Base-by-base conservation (phyloP, 2,797 vertebrate genomes). In the Oreochromis mossambicus region DNA sequence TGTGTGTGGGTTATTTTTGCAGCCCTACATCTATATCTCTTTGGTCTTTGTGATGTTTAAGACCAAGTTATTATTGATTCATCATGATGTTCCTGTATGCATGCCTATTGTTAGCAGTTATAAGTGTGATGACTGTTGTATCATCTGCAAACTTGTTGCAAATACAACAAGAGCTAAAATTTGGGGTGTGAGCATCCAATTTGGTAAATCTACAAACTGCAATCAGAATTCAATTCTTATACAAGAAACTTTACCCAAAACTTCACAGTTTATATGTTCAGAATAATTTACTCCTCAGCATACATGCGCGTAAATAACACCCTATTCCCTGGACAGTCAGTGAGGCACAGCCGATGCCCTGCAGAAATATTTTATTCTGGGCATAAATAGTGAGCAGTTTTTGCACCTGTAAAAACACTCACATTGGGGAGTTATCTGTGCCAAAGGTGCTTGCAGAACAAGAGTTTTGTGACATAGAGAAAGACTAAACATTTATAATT, bases 401-500 rank as follows among this genome's bases (percentile, higher is more conserved):
- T 68, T 78, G 41, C 34, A 78, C 32, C 14, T 83, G 61, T 75
- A 36, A 76, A 75, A 78, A 51, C 17, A 29, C 55, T 75, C 50
- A 7, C 50, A 26, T 54, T 41, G 21, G 38, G 34, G 26, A 50
- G 46, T 81, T 79, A 32, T 88, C 36, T 11, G n/a, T 58, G 46
- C 82, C 77, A 70, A 34, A 52, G 13, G n/a, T 84, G 70, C 52
- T 79, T 51, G 34, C 78, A 68, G 82, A 77, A 85, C 68, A 58
- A 17, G 19, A 77, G 80, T 85, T 51, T 78, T 76, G 84, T 81
- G 54, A 79, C 82, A 58, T 29, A 76, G 77, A 52, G 70, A 52
- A 24, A 73, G 63, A 79, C 77, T 61, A 80, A 86, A 86, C 84
- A 81, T 83, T 80, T 81, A 81, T 88, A 79, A 89, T 90, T 91